A percentile compares a stretch with the other conserved stretches of the same genome.
Conservation (phyloP, 2,888 invertebrate species). For the Unio pictorum region DNA sequence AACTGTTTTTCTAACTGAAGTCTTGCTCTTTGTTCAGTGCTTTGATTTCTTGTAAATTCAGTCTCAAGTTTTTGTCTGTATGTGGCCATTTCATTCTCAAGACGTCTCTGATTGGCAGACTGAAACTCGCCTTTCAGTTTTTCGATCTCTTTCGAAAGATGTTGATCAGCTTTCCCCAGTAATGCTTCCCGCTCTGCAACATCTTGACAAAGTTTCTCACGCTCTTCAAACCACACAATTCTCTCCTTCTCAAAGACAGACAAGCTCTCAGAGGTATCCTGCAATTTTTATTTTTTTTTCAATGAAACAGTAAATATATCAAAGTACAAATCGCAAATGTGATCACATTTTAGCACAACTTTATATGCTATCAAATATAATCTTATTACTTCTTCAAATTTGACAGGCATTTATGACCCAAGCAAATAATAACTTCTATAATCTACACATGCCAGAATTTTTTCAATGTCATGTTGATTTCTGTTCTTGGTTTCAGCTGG, state of each 20-base stretch:
- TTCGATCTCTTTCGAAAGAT: slow-evolving; percentile 49
- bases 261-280: slow-evolving; percentile 22
- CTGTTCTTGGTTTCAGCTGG: no score
- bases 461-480: no score
- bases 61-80: slow-evolving; percentile 31
- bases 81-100: slow-evolving; percentile 33
- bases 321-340: no score
- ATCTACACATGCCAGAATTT: no score
- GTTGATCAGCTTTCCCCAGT: slow-evolving; percentile 48
- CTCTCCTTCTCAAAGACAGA: slow-evolving; percentile 29
- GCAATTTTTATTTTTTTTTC: slow-evolving; percentile 2
- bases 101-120: slow-evolving; percentile 38
- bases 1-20: slow-evolving; percentile 32
- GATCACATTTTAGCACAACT: no score
- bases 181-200: slow-evolving; percentile 42
- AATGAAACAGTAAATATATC: no score
- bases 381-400: no score
- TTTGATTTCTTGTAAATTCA: slow-evolving; percentile 24
- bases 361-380: no score
- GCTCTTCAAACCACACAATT: slow-evolving; percentile 35
- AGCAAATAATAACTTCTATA: no score
- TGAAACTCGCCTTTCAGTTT: slow-evolving; percentile 41
- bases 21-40: slow-evolving; percentile 35
- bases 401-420: no score
- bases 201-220: slow-evolving; percentile 34